Evolutionary conservation across 2,888 invertebrate genomes (phyloP).

Genomic region (Chironomus riparius): DNA sequence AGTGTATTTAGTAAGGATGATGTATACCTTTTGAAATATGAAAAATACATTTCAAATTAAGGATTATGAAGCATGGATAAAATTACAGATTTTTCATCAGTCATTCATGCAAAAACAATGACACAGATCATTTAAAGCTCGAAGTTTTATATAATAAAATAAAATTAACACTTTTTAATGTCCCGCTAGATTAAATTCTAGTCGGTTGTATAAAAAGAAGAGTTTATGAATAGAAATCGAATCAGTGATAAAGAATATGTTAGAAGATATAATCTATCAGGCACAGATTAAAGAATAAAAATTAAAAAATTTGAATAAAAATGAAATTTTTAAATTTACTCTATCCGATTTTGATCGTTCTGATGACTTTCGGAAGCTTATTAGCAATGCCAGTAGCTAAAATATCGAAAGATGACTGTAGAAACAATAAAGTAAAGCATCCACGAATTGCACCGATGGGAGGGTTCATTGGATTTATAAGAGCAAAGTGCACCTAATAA

Average conservation of each 20-base stretch:
- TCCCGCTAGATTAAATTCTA: not conserved
- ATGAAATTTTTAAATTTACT: not conserved
- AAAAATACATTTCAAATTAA: no score
- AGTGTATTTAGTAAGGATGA: no score
- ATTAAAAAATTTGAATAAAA: not conserved
- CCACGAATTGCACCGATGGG: not conserved
- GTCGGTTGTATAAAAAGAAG: not conserved
- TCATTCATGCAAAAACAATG: not conserved
- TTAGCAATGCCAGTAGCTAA: not conserved
- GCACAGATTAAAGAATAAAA: not conserved
- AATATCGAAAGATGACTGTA: not conserved
- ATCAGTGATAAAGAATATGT: not conserved
- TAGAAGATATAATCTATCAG: not conserved
- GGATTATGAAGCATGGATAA: not conserved
- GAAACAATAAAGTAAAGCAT: not conserved
- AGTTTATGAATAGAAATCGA: not conserved
- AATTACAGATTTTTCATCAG: not conserved
- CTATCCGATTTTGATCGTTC: not conserved
- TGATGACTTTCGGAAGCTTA: not conserved
- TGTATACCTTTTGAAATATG: no score
- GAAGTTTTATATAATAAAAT: not conserved
- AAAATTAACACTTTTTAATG: not conserved
- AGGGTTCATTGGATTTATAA: not conserved
- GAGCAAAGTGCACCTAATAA: not conserved
- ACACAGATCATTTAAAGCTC: not conserved